Percentiles rank a stretch among this genome's conserved stretches.
Conservation (phyloP, 2,113 vertebrate species). For the Dryoscopus gambensis region DNA sequence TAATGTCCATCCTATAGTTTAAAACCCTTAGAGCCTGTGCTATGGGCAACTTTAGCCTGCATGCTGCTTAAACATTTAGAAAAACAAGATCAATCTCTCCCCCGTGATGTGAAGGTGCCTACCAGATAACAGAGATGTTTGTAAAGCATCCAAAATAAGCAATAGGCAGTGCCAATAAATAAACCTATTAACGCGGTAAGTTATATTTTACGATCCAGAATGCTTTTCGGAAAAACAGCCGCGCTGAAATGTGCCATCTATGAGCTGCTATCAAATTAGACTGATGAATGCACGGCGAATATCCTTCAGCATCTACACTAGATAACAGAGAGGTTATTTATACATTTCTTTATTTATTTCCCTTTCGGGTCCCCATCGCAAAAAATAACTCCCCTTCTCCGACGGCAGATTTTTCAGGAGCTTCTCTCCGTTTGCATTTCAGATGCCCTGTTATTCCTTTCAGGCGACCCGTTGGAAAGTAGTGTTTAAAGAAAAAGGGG, state of each 20-base stretch:
- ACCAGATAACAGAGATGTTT: constrained; percentile 80
- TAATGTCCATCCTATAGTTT: constrained; percentile 67
- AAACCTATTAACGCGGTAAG: constrained; percentile 81
- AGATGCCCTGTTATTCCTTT: background rate
- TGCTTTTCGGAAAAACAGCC: constrained; percentile 72
- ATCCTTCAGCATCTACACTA: constrained; percentile 35
- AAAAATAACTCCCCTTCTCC: background rate
- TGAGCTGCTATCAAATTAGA: constrained; percentile 58
- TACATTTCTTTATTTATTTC: constrained; percentile 13
- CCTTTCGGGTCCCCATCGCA: background rate
- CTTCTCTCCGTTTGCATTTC: background rate
- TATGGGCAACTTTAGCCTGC: constrained; percentile 11
- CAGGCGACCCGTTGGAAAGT: background rate
- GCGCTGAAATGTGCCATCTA: constrained; percentile 63
- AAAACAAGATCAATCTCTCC: constrained; percentile 40
- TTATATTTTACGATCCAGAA: constrained; percentile 81
- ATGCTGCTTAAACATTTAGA: constrained; percentile 32
- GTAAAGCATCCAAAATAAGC: constrained; percentile 83
- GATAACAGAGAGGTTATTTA: constrained; percentile 36
- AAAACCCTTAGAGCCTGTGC: constrained; percentile 27
- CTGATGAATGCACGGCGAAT: constrained; percentile 39
- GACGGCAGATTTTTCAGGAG: background rate
- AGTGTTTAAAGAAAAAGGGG: background rate
- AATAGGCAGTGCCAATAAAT: constrained; percentile 81
- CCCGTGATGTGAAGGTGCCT: constrained; percentile 62